phyloP scores from a whole-genome alignment of 1,140 invertebrate species.

The Halesus radiatus region DNA sequence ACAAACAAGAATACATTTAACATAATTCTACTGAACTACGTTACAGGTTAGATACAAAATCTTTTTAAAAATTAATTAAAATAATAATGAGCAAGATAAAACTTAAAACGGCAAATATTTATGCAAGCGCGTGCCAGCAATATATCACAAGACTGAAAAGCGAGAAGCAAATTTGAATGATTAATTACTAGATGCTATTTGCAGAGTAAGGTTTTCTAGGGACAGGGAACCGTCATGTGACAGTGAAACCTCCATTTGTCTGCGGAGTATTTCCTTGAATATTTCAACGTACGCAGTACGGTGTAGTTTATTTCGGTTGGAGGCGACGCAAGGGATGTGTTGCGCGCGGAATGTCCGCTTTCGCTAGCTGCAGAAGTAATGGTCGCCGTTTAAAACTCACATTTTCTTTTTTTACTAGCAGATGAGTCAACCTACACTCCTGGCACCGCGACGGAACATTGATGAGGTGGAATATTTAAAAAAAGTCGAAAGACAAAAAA shows the following conservation, averaged over 20 bases:
- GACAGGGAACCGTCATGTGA: not conserved
- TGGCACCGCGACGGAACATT: conserved; percentile 22
- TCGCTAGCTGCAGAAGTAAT: conserved; percentile 3
- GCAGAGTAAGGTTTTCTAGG: too few species aligned
- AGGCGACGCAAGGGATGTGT: not conserved
- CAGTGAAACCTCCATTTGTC: conserved; percentile 5
- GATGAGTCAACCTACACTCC: conserved; percentile 32
- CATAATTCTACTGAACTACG: too few species aligned
- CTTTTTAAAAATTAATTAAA: too few species aligned
- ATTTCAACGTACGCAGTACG: not conserved
- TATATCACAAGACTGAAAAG: too few species aligned
- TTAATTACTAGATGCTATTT: too few species aligned
- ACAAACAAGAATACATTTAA: too few species aligned
- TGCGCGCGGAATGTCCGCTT: conserved; percentile 18
- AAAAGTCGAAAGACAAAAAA: conserved; percentile 14
- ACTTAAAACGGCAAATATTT: too few species aligned
- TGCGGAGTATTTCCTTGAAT: conserved; percentile 6
- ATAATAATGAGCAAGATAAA: too few species aligned
- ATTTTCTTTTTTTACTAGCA: conserved; percentile 6
- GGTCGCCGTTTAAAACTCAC: not conserved
- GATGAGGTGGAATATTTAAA: conserved; percentile 18
- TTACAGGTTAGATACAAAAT: too few species aligned
- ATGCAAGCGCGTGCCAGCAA: too few species aligned
- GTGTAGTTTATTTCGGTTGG: conserved; percentile 22
- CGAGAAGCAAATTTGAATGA: too few species aligned